A percentile compares a stretch with the other conserved stretches of the same genome.
phyloP scores from a whole-genome alignment of 1,140 invertebrate genomes.

The Macrosteles quadrilineatus region DNA sequence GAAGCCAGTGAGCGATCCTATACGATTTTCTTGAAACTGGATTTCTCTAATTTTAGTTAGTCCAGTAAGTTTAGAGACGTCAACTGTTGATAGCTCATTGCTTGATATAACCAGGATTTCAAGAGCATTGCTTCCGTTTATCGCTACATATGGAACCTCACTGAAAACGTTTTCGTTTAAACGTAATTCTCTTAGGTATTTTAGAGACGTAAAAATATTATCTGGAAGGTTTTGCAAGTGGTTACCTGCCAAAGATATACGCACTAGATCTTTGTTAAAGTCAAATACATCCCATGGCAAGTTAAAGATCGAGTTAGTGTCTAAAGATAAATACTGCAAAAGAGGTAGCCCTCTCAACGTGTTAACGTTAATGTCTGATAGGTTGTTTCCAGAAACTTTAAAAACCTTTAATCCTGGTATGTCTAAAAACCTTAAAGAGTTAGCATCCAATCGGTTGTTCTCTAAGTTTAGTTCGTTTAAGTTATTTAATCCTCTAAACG shows the following conservation, averaged over 20 bases:
- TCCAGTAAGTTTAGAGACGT: conserved; percentile 73
- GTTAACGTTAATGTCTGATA: conserved; percentile 62
- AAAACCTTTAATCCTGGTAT: conserved; percentile 71
- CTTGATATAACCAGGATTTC: conserved; percentile 62
- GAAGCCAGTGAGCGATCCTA: conserved; percentile 76
- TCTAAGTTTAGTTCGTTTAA: conserved; percentile 70
- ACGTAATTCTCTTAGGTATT: conserved; percentile 72
- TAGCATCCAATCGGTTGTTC: conserved; percentile 68
- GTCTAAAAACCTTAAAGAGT: conserved; percentile 66
- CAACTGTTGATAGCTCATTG: conserved; percentile 70
- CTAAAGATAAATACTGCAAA: conserved; percentile 68
- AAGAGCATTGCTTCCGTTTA: conserved; percentile 70
- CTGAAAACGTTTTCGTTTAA: conserved; percentile 70
- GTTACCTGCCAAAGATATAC: conserved; percentile 72
- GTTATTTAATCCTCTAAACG: conserved; percentile 64
- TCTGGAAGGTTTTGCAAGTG: conserved; percentile 62
- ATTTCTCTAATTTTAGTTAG: conserved; percentile 71
- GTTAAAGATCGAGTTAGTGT: conserved; percentile 64
- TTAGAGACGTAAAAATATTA: conserved; percentile 66
- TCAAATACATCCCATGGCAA: conserved; percentile 69
- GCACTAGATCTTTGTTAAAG: conserved; percentile 70
- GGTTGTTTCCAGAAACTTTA: conserved; percentile 72
- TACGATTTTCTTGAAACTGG: conserved; percentile 71
- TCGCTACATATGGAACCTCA: conserved; percentile 73
- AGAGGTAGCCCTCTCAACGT: conserved; percentile 73